Evolutionary conservation across 1,140 invertebrate genomes (phyloP).

Genomic region (Amphibalanus amphitrite): DNA sequence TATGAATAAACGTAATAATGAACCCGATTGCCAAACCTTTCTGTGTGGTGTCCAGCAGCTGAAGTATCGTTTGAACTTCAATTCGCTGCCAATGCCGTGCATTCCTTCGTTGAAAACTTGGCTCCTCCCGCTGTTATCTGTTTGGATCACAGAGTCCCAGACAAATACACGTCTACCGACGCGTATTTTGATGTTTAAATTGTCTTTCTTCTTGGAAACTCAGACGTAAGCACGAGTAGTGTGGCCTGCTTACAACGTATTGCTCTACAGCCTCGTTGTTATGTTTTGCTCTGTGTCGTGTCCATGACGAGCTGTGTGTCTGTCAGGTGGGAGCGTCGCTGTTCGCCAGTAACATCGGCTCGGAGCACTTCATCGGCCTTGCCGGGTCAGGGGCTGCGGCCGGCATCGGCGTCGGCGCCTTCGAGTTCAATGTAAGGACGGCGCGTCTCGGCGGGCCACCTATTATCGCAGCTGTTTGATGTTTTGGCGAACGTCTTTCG

Average conservation of each 20-base stretch:
- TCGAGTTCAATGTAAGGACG: conserved; percentile 38
- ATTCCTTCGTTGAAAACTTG: background rate
- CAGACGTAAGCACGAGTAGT: background rate
- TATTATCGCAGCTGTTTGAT: background rate
- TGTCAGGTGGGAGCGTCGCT: conserved; percentile 33
- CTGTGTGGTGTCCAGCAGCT: background rate
- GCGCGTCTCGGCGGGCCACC: conserved; percentile 8
- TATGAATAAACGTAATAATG: background rate
- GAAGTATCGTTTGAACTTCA: background rate
- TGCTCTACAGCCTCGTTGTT: no score
- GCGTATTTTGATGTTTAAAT: background rate
- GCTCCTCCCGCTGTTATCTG: background rate
- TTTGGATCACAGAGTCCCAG: no score
- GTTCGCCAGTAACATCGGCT: conserved; percentile 42
- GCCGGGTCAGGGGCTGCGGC: conserved; percentile 32
- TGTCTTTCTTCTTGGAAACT: conserved; percentile 18
- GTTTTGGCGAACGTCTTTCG: no score
- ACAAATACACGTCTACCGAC: no score
- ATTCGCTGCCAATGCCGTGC: background rate
- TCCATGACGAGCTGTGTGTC: background rate
- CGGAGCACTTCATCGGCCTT: conserved; percentile 40
- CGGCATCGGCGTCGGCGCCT: conserved; percentile 36
- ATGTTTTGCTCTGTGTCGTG: conserved; percentile 5
- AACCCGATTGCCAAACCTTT: background rate
- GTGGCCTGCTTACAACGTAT: background rate